Evolutionary conservation across 2,113 vertebrate genomes (phyloP), one percentile per base, ranked within the genome.

Genomic region (Ptyas mucosa): DNA sequence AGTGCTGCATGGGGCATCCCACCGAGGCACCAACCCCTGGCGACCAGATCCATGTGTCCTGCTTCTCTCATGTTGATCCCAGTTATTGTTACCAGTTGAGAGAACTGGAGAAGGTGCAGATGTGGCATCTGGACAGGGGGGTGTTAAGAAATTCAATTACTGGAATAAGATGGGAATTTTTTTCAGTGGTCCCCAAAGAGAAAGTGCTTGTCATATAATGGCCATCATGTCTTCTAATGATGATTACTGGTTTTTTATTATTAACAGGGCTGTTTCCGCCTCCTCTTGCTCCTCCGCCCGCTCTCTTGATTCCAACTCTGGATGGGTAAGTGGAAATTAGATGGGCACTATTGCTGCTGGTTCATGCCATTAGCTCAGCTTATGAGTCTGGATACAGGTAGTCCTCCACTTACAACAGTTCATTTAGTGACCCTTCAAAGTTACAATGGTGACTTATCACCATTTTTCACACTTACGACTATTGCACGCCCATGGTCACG

Each of bases 191-290:
- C n/a, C 34, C 69, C 3, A 39, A 21, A 81, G 34, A 81, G 1
- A 20, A 21, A 81, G 34, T n/a, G 18, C 15, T 39, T 20, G 34
- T 18, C 75, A 20, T 21, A 43, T 3, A 43, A 18, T 2, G 90
- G 61, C 29, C 2, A 43, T 5, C 57, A 14, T 43, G 1, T 49
- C 43, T 91, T 20, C 94, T 91, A 39, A 91, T 14, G 94, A 43
- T 88, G 92, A 0, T 0, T 3, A 9, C 87, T 11, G 9, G 75
- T 97, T 89, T 94, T 93, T 92, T 95, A 9, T 39, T 95, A 9
- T 57, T 29, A 14, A 34, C 93, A 98, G 97, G 97, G 89, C 75
- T 98, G 93, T 97, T 98, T 90, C 98, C 98, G 5, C 97, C 97
- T 1, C 97, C 97, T 24, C 96, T 98, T 91, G 96, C 97, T 89